These are phyloP conservation scores for Lordiphosa stackelbergi DNA, from an alignment of 1,140 invertebrate genomes.

Conservation along the genomic window DNA sequence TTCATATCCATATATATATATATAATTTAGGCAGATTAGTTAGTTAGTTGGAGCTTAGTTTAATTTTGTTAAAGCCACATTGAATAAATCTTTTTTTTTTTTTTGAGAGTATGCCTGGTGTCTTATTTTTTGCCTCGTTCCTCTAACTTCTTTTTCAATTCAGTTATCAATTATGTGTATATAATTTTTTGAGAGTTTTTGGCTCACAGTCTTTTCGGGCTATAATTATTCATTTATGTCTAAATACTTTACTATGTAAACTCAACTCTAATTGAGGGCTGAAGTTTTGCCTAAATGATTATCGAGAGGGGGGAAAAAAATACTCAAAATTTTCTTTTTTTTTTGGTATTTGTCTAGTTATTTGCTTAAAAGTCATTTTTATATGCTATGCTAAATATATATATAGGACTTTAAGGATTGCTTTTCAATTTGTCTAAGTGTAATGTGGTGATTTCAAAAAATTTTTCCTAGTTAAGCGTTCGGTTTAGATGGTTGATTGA, in stretches of 20 bases:
- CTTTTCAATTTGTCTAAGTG: conserved; percentile 47
- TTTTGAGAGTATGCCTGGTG: conserved; percentile 32
- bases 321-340: conserved; percentile 43
- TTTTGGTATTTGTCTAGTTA: conserved; percentile 60
- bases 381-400: conserved; percentile 15
- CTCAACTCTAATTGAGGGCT: conserved; percentile 41
- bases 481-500: conserved; percentile 24
- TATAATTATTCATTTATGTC: conserved; percentile 48
- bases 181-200: conserved; percentile 72
- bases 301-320: conserved; percentile 49
- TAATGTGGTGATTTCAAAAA: conserved; percentile 32
- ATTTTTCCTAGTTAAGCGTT: conserved; percentile 27
- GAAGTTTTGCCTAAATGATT: conserved; percentile 60
- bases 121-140: conserved; percentile 15
- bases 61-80: conserved; percentile 74
- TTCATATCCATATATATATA: conserved; percentile 18
- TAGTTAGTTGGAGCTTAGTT: conserved; percentile 16
- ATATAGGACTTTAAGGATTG: conserved; percentile 56
- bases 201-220: conserved; percentile 75
- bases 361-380: conserved; percentile 23
- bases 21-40: conserved; percentile 43
- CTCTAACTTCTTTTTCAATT: conserved; percentile 20
- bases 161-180: conserved; percentile 44
- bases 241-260: conserved; percentile 31
- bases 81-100: conserved; percentile 57